A percentile compares a stretch with the other conserved stretches of the same genome.
Conservation (phyloP, 2,113 vertebrate species). For the Hypomesus transpacificus region DNA sequence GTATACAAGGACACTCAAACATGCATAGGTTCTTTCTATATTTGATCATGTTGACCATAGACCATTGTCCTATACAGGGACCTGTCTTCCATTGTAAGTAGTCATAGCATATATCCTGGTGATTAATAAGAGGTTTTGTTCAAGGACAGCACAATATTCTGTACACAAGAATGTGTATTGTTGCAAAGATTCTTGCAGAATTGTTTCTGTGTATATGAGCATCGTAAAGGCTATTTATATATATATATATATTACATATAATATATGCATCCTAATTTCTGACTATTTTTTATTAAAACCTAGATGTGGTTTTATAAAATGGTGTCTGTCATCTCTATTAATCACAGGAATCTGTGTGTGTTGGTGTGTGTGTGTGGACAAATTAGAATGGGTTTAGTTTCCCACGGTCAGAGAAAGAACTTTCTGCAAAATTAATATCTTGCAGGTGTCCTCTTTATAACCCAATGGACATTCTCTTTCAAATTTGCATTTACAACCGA, state of each 20-base stretch:
- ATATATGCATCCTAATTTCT: slow-evolving; percentile 63
- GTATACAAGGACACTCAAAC: neutral
- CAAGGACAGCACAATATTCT: slow-evolving; percentile 10
- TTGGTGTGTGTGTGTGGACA: no score
- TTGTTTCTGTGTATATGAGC: slow-evolving; percentile 58
- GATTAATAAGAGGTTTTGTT: slow-evolving; percentile 21
- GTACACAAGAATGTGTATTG: slow-evolving; percentile 32
- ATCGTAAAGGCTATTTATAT: slow-evolving; percentile 50
- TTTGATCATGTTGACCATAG: slow-evolving; percentile 13
- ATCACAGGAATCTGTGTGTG: no score
- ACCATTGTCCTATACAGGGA: slow-evolving; percentile 6
- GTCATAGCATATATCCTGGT: slow-evolving; percentile 18
- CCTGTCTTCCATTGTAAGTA: slow-evolving; percentile 48
- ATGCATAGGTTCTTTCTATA: neutral
- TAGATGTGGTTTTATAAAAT: slow-evolving; percentile 39
- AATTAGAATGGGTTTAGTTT: no score
- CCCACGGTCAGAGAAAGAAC: no score
- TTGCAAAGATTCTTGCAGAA: slow-evolving; percentile 52
- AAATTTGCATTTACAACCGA: no score
- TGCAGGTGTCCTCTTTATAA: no score
- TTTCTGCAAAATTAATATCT: no score
- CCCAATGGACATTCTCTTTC: no score
- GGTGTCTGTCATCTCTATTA: no score
- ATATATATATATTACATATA: slow-evolving; percentile 50
- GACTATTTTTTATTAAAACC: slow-evolving; percentile 63